Conservation (phyloP, 2,888 invertebrate species). For the Dexiosoma caninum region DNA sequence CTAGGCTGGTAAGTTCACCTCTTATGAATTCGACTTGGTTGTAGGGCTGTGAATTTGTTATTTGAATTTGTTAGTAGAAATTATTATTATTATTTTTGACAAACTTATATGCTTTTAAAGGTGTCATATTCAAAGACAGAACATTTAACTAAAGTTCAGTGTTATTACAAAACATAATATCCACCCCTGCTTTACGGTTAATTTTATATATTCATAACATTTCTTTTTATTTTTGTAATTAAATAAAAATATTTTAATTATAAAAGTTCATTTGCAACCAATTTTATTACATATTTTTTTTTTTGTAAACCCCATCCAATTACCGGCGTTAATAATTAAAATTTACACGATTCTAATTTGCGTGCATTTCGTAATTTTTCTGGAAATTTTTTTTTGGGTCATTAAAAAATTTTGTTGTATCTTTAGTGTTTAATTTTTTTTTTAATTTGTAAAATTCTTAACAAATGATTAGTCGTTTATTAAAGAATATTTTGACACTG, state of each 20-base stretch:
- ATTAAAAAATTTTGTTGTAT: conserved; percentile 14
- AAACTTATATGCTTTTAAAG: no score
- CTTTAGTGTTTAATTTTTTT: neutral
- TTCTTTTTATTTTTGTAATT: neutral
- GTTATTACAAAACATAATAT: no score
- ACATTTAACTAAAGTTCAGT: no score
- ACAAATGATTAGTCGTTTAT: neutral
- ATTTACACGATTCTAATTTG: conserved; percentile 14
- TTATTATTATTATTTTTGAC: no score
- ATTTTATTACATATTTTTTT: no score
- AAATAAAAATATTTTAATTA: neutral
- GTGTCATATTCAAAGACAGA: no score
- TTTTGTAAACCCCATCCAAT: neutral
- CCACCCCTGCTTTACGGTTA: neutral
- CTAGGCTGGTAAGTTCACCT: no score
- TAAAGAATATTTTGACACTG: neutral
- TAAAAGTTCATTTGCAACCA: neutral
- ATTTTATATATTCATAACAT: neutral
- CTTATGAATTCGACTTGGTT: no score
- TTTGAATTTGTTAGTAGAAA: no score
- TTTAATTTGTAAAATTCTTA: neutral
- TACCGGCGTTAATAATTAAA: conserved; percentile 5
- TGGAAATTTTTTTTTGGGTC: conserved; percentile 28
- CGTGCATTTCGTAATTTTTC: conserved; percentile 26
- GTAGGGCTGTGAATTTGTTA: no score